phyloP scores from a whole-genome alignment of 2,888 invertebrate genomes.

The Folsomia manolachei region DNA sequence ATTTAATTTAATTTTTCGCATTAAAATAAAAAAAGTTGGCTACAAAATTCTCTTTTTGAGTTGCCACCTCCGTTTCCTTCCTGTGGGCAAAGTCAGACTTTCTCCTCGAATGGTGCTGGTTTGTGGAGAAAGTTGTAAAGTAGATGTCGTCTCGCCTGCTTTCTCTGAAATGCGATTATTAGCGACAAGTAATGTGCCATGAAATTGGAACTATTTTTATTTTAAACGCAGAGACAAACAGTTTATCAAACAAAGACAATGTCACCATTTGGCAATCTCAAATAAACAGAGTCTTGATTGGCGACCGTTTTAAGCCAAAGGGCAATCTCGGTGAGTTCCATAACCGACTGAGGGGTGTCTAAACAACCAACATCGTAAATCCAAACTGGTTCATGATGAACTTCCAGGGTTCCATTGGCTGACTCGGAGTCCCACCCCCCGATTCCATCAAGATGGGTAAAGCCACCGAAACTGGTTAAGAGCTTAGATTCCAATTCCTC shows the following conservation, averaged over 20 bases:
- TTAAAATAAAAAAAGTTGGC: no score
- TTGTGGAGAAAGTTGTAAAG: no score
- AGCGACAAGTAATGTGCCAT: no score
- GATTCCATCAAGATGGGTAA: neutral
- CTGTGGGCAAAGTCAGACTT: no score
- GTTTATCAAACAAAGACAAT: slow-evolving; percentile 12
- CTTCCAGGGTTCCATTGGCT: neutral
- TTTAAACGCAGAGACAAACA: neutral
- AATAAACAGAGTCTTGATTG: slow-evolving; percentile 8
- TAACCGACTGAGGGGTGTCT: neutral
- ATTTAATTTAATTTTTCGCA: no score
- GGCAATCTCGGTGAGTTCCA: neutral
- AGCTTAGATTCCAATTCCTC: neutral
- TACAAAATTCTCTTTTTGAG: no score
- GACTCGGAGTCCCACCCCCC: slow-evolving; percentile 17
- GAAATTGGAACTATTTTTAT: no score
- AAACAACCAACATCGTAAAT: slow-evolving; percentile 7
- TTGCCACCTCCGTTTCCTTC: no score
- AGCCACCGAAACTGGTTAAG: slow-evolving; percentile 7
- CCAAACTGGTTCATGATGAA: slow-evolving; percentile 2
- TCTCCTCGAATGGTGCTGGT: no score
- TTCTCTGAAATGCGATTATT: no score
- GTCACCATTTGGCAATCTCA: slow-evolving; percentile 14
- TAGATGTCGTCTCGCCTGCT: no score
- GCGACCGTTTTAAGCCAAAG: slow-evolving; percentile 3